Conservation (phyloP, 1,140 invertebrate species). For the Aleiodes sp. region DNA sequence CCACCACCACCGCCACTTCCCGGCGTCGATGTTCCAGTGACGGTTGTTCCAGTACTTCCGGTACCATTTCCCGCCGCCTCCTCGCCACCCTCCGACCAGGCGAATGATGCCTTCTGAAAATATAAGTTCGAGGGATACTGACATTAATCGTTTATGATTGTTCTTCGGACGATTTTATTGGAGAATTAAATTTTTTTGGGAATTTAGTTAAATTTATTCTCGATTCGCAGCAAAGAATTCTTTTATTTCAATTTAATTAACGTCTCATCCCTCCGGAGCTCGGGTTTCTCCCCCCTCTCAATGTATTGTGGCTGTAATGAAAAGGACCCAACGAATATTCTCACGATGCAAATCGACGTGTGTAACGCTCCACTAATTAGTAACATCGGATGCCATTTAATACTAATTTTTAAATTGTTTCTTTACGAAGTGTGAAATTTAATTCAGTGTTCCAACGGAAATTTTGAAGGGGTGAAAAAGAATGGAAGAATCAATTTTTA, state of each 20-base stretch:
- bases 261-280: background rate
- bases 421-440: too few relatives aligned
- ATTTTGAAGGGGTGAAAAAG: too few relatives aligned
- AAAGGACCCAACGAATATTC: conserved; percentile 4
- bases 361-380: too few relatives aligned
- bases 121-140: conserved; percentile 42
- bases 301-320: background rate
- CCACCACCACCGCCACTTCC: conserved; percentile 46
- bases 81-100: conserved; percentile 63
- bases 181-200: background rate
- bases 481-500: too few relatives aligned
- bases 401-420: too few relatives aligned
- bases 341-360: conserved; percentile 4
- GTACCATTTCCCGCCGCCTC: conserved; percentile 51
- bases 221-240: background rate
- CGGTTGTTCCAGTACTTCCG: conserved; percentile 50
- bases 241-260: background rate
- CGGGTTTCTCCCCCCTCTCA: background rate
- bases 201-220: background rate
- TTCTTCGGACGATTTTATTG: background rate
- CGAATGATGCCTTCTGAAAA: conserved; percentile 64
- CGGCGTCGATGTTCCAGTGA: conserved; percentile 48
- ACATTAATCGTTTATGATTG: conserved; percentile 38
- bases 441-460: too few relatives aligned
- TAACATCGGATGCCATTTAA: too few relatives aligned